Percentiles rank a stretch among this genome's conserved stretches.
phyloP scores from a whole-genome alignment of 1,140 invertebrate genomes.

The Drosophila asahinai region DNA sequence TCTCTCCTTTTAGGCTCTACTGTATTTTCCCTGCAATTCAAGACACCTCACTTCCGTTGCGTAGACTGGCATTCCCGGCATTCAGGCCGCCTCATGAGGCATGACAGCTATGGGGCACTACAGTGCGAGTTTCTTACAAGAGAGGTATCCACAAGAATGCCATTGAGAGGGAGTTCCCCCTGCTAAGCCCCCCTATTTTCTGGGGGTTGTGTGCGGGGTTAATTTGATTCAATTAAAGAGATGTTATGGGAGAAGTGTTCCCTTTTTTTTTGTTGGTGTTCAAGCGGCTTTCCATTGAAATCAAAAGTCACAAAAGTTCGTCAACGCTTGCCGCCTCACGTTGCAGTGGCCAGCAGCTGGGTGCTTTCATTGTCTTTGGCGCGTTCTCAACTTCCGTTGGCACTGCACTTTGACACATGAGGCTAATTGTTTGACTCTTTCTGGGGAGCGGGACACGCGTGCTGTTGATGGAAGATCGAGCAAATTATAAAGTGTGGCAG shows the following conservation, averaged over 20 bases:
- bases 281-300: slow-evolving; percentile 45
- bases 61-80: slow-evolving; percentile 59
- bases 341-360: slow-evolving; percentile 51
- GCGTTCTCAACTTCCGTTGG: slow-evolving; percentile 68
- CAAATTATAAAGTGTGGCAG: slow-evolving; percentile 78
- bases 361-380: slow-evolving; percentile 61
- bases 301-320: slow-evolving; percentile 73
- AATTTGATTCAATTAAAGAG: slow-evolving; percentile 80
- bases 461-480: slow-evolving; percentile 49
- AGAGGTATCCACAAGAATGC: slow-evolving; percentile 35
- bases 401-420: slow-evolving; percentile 77
- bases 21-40: slow-evolving; percentile 23
- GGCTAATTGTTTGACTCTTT: slow-evolving; percentile 67
- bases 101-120: slow-evolving; percentile 50
- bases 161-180: slow-evolving; percentile 10
- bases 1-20: neutral
- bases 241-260: slow-evolving; percentile 10
- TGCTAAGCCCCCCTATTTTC: neutral
- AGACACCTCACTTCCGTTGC: slow-evolving; percentile 63
- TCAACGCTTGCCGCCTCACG: slow-evolving; percentile 75
- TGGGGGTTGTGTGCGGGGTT: slow-evolving; percentile 57
- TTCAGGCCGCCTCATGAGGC: slow-evolving; percentile 60
- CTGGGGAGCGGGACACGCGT: slow-evolving; percentile 45
- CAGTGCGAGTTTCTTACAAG: neutral
- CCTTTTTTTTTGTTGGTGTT: too few relatives aligned